Conservation (phyloP, 2,888 invertebrate species). For the Tetrapedia diversipes region DNA sequence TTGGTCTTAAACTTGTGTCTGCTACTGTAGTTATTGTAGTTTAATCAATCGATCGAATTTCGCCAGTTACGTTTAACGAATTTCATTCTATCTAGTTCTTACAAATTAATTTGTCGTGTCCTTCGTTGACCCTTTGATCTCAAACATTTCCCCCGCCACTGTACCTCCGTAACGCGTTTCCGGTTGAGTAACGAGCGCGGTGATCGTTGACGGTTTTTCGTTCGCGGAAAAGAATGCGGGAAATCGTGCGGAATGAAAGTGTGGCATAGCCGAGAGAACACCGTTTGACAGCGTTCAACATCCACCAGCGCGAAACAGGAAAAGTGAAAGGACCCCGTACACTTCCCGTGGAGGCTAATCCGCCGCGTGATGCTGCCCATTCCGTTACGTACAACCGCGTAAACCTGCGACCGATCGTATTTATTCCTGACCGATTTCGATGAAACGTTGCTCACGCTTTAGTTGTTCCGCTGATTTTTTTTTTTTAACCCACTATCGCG, state of each 20-base stretch:
- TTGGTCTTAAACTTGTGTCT: too few relatives aligned
- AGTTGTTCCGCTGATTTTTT: too few relatives aligned
- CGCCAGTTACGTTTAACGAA: too few relatives aligned
- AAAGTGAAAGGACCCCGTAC: constrained; percentile 66
- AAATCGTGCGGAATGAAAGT: constrained; percentile 31
- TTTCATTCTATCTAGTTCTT: too few relatives aligned
- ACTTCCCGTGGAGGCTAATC: constrained; percentile 53
- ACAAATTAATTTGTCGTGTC: too few relatives aligned
- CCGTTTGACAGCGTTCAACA: constrained; percentile 38
- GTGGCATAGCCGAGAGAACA: background rate
- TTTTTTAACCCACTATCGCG: too few relatives aligned
- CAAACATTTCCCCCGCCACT: too few relatives aligned
- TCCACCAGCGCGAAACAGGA: constrained; percentile 49
- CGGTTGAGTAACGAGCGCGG: too few relatives aligned
- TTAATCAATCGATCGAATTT: too few relatives aligned
- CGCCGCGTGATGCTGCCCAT: constrained; percentile 38
- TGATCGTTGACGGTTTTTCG: background rate
- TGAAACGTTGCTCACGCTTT: background rate
- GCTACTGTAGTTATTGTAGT: too few relatives aligned
- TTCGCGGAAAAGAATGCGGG: constrained; percentile 22
- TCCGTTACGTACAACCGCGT: constrained; percentile 23
- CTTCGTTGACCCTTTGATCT: too few relatives aligned
- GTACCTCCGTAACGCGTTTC: too few relatives aligned
- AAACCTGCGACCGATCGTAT: constrained; percentile 24
- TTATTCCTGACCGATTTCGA: constrained; percentile 9